Evolutionary conservation across 2,797 vertebrate genomes (phyloP), one percentile per base, ranked within the genome.

Genomic region (Cuculus canorus): DNA sequence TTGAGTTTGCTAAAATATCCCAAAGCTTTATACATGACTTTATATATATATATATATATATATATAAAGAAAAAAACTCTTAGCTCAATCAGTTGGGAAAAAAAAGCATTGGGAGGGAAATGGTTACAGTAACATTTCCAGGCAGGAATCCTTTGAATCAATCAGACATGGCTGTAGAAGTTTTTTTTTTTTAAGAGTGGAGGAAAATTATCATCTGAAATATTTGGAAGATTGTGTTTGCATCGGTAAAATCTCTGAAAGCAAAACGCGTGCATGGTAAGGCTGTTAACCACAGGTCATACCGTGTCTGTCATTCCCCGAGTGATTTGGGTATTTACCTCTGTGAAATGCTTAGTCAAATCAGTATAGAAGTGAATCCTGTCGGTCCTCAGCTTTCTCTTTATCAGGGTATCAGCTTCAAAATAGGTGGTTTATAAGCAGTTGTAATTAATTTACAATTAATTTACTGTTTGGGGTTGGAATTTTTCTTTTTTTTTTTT

Each of bases 1-100:
- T 97, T 98, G 98, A 97, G 97, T 98, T 98, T 97, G 97, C 97
- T 98, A 98, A 98, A 98, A 98, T 98, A 98, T 97, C 97, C 97
- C 94, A 95, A 97, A 97, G 96, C 97, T 97, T 98, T 97, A 96
- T 96, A 93, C 82, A 13, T 91, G 92, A 86, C 73, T 96, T 79
- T 86, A 90, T 96, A 94, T 95, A 91, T 56, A 8, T 43, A 52
- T 27, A 8, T 43, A 52, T 27, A 24, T 41, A 57, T 33, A 30
- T 64, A 90, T 69, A 92, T 45, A 47, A 92, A 47, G 47, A 47
- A 10, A 15, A 96, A 91, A 83, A 84, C 61, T 90, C 92, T 95
- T 92, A 92, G 95, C 57, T 96, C 90, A 91, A 95, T 96, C 90
- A 78, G 27, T 90, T 5, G 27, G 65, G 28, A 59, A 6, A 71